These are phyloP conservation scores for Bufo gargarizans DNA, from an alignment of 2,113 vertebrate genomes.

Conservation along the genomic window DNA sequence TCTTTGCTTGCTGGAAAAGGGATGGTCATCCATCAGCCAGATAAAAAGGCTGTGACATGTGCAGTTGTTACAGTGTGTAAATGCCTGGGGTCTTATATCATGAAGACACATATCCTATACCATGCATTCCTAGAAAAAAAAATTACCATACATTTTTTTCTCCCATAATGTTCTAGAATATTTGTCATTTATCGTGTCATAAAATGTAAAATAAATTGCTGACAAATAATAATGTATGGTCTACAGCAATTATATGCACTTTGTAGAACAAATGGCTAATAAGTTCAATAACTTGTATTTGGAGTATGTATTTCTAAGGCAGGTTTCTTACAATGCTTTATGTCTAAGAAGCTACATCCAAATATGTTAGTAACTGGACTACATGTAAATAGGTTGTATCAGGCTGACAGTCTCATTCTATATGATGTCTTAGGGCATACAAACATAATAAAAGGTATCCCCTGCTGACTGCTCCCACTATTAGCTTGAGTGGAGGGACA, in stretches of 20 bases:
- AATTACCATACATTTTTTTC: neutral
- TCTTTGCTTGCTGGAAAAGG: constrained; percentile 52
- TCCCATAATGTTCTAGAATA: neutral
- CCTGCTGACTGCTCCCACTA: neutral
- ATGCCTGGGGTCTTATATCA: constrained; percentile 58
- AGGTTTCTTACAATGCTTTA: neutral
- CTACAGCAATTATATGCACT: neutral
- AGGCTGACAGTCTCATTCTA: neutral
- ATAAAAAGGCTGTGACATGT: constrained; percentile 58
- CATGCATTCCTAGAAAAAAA: constrained; percentile 1
- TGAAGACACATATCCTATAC: constrained; percentile 42
- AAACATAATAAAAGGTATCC: neutral
- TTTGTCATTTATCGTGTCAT: neutral
- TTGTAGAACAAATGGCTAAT: neutral
- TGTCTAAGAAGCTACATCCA: neutral
- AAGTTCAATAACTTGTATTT: neutral
- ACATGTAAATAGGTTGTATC: too few species aligned
- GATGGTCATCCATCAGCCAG: constrained; percentile 54
- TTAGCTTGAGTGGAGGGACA: too few species aligned
- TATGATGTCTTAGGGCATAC: neutral
- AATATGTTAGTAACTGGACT: neutral
- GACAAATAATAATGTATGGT: neutral
- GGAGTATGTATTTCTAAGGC: neutral
- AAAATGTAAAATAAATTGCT: neutral
- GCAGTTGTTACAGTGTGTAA: constrained; percentile 59